Evolutionary conservation across 2,797 vertebrate genomes (phyloP), one percentile per base, ranked within the genome.

Genomic region (Muscicapa striata): DNA sequence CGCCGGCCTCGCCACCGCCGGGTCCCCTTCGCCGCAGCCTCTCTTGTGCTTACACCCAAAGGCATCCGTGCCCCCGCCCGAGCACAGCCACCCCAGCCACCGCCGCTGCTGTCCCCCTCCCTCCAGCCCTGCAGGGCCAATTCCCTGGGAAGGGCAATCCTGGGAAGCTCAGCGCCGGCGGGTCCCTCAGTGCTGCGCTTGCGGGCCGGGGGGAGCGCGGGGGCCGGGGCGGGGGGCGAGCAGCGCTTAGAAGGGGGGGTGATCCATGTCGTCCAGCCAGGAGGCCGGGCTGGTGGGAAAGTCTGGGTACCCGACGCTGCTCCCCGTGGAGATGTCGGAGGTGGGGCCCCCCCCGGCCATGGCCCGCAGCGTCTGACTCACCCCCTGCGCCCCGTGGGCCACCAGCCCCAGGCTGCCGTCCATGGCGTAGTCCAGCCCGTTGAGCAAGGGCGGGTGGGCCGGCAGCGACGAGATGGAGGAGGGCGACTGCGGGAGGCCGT

Each of bases 211-310:
- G 85, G n/a, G 66, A 82, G 76, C 54, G 41, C 62, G 57, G 55
- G 83, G 46, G 52, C 64, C 19, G 84, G 89, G 78, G 58, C 9
- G 17, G 82, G 80, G 41, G 84, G 84, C 8, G 23, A 89, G 70
- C 62, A 46, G 69, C n/a, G 58, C 87, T 97, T 99, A 99, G 98
- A 99, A 99, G 97, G 99, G 99, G 95, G 99, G 98, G 96, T 99
- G 99, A 98, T 99, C 99, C 99, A 99, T 99, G 97, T 99, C 99
- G 32, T 99, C 99, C 84, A 99, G 98, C 99, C 99, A 99, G 38
- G 99, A 99, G 80, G 98, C 99, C 2, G 99, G 99, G 96, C 99
- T 99, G 84, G 99, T 99, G 94, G 99, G 99, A 98, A 99, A 99
- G 98, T 99, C 99, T 24, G 99, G 99, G 96, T 99, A 99, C 95